Evolutionary conservation across 1,140 invertebrate genomes (phyloP).

Genomic region (Coptotermes formosanus): DNA sequence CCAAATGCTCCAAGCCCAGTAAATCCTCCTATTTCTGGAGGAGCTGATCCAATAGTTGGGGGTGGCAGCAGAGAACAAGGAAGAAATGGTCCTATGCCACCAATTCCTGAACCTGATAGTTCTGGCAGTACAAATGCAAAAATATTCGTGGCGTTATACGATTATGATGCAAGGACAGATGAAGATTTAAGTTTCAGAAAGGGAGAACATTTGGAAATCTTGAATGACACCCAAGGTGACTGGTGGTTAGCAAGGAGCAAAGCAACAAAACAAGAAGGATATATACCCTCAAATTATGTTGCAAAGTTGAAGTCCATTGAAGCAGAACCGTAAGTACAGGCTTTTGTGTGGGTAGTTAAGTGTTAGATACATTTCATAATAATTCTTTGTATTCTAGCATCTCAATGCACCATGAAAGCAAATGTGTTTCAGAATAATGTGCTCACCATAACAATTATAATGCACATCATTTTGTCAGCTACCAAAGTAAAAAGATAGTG

Average conservation of each 20-base stretch:
- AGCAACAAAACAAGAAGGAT: constrained; percentile 92
- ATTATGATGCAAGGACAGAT: constrained; percentile 98
- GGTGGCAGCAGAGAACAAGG: constrained; percentile 5
- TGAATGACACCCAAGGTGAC: constrained; percentile 98
- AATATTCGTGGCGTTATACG: constrained; percentile 96
- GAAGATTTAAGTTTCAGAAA: constrained; percentile 98
- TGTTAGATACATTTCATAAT: not conserved
- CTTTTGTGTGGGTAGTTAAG: not conserved
- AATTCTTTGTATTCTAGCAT: no score
- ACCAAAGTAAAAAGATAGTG: no score
- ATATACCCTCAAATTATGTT: constrained; percentile 99
- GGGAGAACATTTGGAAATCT: constrained; percentile 95
- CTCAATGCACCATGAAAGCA: no score
- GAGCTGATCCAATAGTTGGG: not conserved
- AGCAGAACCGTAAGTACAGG: constrained; percentile 93
- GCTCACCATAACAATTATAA: no score
- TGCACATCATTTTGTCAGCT: no score
- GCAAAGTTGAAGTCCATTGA: constrained; percentile 98
- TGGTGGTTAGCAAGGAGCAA: constrained; percentile 99
- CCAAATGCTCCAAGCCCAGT: constrained; percentile 23
- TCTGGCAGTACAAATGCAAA: constrained; percentile 61
- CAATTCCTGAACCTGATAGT: constrained; percentile 59
- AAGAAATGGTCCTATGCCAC: constrained; percentile 55
- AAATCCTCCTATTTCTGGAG: constrained; percentile 20
- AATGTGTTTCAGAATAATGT: no score